Base-by-base conservation (phyloP, 2,113 vertebrate genomes). In the Pyxicephalus adspersus region DNA sequence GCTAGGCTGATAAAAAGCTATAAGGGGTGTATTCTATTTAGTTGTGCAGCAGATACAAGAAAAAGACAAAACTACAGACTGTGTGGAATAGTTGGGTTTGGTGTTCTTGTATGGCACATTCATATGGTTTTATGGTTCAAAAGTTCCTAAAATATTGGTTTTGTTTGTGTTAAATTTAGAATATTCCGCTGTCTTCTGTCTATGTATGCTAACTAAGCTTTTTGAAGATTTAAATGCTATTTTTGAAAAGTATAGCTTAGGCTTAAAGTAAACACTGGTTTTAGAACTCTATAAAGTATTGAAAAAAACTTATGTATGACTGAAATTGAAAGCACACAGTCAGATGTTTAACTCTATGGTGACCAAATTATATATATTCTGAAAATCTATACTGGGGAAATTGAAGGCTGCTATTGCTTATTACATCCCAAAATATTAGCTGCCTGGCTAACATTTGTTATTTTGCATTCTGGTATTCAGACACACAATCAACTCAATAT, bases 201-300 rank as follows among this genome's bases (percentile, higher is more conserved):
- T 54, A 66, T 74, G 52, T 38, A 64, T 82, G 80, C 80, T 74
- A 45, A 74, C 60, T 82, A 75, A 82, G 80, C 51, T n/a, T 29
- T 57, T 82, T 73, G 19, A 71, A 75, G 80, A 75, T 28, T 75
- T 82, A 82, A 82, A 66, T 58, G 63, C 52, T 82, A 66, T 82
- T 82, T 75, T 58, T 75, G 80, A 58, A 82, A 81, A 82, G 80
- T 82, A 82, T 82, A 73, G 80, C 70, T 82, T 82, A 38, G 61
- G 45, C 25, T 20, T 26, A 50, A 75, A 65, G 52, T 82, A 82
- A 82, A 82, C 34, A 82, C 51, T 67, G 64, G 70, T 82, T 82
- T 75, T 45, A 57, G 64, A 74, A 60, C 5, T 23, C 50, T 66
- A 66, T 29, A 34, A 74, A 81, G 64, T 28, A 8, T 38, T 28